Base-by-base conservation (phyloP, 1,140 invertebrate species). In the Atopsyche davidsoni region DNA sequence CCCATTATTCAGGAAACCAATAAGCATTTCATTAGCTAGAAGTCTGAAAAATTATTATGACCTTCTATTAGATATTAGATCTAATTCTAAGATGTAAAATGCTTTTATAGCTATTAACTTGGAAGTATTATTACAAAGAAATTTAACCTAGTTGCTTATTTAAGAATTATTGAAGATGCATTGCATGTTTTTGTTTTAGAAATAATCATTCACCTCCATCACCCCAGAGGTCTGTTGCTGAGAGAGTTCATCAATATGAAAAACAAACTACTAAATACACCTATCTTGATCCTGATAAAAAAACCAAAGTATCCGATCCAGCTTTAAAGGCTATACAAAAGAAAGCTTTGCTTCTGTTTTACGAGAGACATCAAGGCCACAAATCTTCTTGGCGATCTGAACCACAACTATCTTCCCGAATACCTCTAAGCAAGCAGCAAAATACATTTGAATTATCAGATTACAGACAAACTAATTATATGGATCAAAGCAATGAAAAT, bases 291-390 rank as follows among this genome's bases (percentile, higher is more conserved):
- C 83, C 84, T 0, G 82, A 82, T n/a, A 88, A 88, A 63, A 83
- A 80, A 40, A 81, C 83, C 55, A 75, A 78, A 53, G 77, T 87
- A 16, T 79, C 83, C 1, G 86, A 88, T 63, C 79, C 85, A 2
- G 86, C 88, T 0, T 63, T 92, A 1, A 92, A 92, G 66, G 87
- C 86, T 0, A 85, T 91, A 22, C 89, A 92, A 60, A 90, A 92
- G 65, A 87, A 91, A 61, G 89, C 89, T 0, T 68, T 93, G 1
- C 69, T 90, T 18, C 88, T 86, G 1, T 92, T 88, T 54, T 90
- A 91, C 65, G 87, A 91, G 59, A 74, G 86, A 24, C 86, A 90
- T 58, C 79, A 82, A 40, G 70, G 31, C 1, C 54, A 60, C 9
- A 49, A 49, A n/a, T 72, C 68, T 14, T 63, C 70, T 2, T 81